Percentiles rank a stretch among this genome's conserved stretches.
These are phyloP conservation scores for Pocota personata DNA, from an alignment of 2,888 invertebrate species.

Conservation along the genomic window DNA sequence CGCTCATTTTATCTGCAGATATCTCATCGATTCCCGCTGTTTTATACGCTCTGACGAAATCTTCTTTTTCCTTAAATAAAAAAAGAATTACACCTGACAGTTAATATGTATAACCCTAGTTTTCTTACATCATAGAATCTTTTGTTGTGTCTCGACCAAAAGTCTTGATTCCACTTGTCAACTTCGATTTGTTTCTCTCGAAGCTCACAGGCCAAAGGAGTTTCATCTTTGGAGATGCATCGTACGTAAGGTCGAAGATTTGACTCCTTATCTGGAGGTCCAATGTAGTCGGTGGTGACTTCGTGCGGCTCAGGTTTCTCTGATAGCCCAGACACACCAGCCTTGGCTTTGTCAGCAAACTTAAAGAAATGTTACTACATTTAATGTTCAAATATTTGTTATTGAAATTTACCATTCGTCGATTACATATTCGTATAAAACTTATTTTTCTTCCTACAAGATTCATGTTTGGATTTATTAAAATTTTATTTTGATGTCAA, in stretches of 20 bases:
- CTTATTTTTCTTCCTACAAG: not conserved
- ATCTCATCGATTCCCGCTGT: slow-evolving; percentile 84
- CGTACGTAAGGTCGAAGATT: slow-evolving; percentile 90
- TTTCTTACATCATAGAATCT: slow-evolving; percentile 87
- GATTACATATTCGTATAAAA: not conserved
- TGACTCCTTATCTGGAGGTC: slow-evolving; percentile 90
- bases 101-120: slow-evolving; percentile 3
- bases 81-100: not conserved
- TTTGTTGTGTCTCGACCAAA: slow-evolving; percentile 92
- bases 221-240: slow-evolving; percentile 87
- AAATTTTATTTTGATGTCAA: not conserved
- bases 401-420: slow-evolving; percentile 27
- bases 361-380: not conserved
- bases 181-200: slow-evolving; percentile 87
- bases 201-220: slow-evolving; percentile 86
- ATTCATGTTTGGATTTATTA: not conserved
- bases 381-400: not conserved
- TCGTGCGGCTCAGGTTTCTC: slow-evolving; percentile 78
- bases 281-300: slow-evolving; percentile 80
- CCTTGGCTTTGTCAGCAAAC: slow-evolving; percentile 43
- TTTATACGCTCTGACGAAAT: slow-evolving; percentile 84
- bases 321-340: slow-evolving; percentile 70
- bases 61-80: slow-evolving; percentile 84
- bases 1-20: slow-evolving; percentile 93
- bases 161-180: slow-evolving; percentile 92